Evolutionary conservation across 2,888 invertebrate genomes (phyloP).

Genomic region (Dicyrtomina minuta): DNA sequence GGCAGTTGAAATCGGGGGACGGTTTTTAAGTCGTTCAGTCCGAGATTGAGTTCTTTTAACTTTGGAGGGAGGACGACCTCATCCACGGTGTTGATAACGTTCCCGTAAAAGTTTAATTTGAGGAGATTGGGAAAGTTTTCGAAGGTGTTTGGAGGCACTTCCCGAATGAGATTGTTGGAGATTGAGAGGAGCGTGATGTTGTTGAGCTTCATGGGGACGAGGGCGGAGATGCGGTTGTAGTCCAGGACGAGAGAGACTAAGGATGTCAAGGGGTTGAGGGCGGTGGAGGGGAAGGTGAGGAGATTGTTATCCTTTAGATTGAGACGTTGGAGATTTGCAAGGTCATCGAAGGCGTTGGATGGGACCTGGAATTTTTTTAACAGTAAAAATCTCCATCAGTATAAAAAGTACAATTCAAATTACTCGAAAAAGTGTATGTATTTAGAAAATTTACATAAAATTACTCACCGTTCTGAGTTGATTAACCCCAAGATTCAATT

Average conservation of each 20-base stretch:
- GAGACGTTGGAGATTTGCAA: constrained; percentile 73
- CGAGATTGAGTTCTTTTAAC: constrained; percentile 54
- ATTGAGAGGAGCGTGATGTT: constrained; percentile 70
- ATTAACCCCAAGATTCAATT: constrained; percentile 81
- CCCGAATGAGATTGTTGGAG: constrained; percentile 71
- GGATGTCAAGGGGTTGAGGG: constrained; percentile 75
- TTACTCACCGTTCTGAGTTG: constrained; percentile 77
- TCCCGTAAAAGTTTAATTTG: constrained; percentile 74
- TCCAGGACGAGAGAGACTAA: constrained; percentile 74
- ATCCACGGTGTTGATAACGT: constrained; percentile 71
- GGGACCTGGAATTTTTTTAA: constrained; percentile 68
- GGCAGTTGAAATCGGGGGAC: constrained; percentile 64
- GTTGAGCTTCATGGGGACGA: constrained; percentile 67
- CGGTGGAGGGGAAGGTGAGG: constrained; percentile 78
- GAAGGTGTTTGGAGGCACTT: constrained; percentile 76
- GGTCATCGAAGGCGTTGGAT: constrained; percentile 66
- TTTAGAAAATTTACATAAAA: background rate
- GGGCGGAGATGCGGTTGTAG: constrained; percentile 81
- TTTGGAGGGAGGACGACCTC: constrained; percentile 55
- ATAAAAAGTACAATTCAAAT: background rate
- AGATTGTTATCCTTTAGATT: constrained; percentile 85
- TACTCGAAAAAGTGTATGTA: background rate
- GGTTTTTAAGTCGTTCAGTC: constrained; percentile 54
- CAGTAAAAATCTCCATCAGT: constrained; percentile 27
- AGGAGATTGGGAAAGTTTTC: constrained; percentile 74